Conservation (phyloP, 2,888 invertebrate genomes). For the Meiosimyza decipiens region DNA sequence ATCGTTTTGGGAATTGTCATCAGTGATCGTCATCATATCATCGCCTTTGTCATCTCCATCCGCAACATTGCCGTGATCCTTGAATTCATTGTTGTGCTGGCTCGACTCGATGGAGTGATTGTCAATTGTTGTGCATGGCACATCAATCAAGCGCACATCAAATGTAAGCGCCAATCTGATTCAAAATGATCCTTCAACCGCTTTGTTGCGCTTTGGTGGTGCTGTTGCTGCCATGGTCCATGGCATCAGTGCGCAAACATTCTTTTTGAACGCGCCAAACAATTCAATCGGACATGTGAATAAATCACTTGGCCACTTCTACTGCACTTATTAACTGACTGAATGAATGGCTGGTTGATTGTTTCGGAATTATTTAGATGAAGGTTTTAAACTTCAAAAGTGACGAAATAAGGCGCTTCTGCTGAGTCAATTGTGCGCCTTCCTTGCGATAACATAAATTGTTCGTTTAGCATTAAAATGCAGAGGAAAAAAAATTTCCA, state of each 20-base stretch:
- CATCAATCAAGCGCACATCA: conserved; percentile 64
- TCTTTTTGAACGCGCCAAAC: conserved; percentile 59
- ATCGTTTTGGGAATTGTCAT: conserved; percentile 57
- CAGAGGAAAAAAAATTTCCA: too few species aligned
- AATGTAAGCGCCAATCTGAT: conserved; percentile 41
- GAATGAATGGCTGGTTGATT: conserved; percentile 23
- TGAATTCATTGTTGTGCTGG: conserved; percentile 24
- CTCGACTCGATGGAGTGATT: conserved; percentile 55
- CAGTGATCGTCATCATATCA: conserved; percentile 37
- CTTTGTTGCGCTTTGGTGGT: conserved; percentile 34
- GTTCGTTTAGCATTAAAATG: too few species aligned
- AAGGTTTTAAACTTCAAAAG: conserved; percentile 14
- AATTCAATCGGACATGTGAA: conserved; percentile 67
- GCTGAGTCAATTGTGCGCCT: background rate
- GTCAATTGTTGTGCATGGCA: conserved; percentile 64
- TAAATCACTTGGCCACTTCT: conserved; percentile 45
- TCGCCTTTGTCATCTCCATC: conserved; percentile 15
- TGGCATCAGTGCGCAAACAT: conserved; percentile 37
- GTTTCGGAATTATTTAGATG: conserved; percentile 19
- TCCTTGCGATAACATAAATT: background rate
- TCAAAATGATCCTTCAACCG: conserved; percentile 36
- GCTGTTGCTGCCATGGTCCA: background rate
- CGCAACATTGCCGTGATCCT: conserved; percentile 30
- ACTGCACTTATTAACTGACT: conserved; percentile 14
- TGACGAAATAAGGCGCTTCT: conserved; percentile 22